These are phyloP conservation scores for Malacoraja senta DNA, from an alignment of 2,797 vertebrate genomes.

Conservation along the genomic window DNA sequence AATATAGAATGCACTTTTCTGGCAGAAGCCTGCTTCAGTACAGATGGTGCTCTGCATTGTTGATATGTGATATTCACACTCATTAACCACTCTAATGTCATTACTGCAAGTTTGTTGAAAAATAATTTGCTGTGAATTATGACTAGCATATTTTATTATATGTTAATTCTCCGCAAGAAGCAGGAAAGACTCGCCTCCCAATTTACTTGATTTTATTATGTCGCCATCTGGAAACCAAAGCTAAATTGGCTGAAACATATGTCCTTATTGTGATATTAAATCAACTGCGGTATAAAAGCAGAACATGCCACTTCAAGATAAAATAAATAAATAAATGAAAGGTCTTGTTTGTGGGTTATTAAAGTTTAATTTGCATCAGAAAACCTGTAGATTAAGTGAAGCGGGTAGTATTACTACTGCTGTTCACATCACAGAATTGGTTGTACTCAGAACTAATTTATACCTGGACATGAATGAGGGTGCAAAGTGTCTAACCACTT, in stretches of 20 bases:
- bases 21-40: not conserved
- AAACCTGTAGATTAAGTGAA: not conserved
- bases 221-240: not conserved
- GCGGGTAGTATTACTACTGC: not conserved
- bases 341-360: not conserved
- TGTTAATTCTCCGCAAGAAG: not conserved
- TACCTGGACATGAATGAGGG: no score
- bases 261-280: not conserved
- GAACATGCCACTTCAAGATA: not conserved
- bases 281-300: not conserved
- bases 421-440: no score
- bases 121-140: constrained; percentile 28
- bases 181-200: not conserved
- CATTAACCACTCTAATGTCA: constrained; percentile 17
- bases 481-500: no score
- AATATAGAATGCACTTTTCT: not conserved
- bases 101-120: constrained; percentile 21
- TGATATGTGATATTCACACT: not conserved
- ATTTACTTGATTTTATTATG: not conserved
- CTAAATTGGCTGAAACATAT: not conserved
- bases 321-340: not conserved
- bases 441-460: not conserved
- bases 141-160: constrained; percentile 13
- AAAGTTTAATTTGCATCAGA: not conserved
- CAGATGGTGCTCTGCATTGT: constrained; percentile 3